A percentile compares a stretch with the other conserved stretches of the same genome.
These are phyloP conservation scores for Drosophila mercatorum DNA, from an alignment of 2,888 invertebrate species.

Conservation along the genomic window DNA sequence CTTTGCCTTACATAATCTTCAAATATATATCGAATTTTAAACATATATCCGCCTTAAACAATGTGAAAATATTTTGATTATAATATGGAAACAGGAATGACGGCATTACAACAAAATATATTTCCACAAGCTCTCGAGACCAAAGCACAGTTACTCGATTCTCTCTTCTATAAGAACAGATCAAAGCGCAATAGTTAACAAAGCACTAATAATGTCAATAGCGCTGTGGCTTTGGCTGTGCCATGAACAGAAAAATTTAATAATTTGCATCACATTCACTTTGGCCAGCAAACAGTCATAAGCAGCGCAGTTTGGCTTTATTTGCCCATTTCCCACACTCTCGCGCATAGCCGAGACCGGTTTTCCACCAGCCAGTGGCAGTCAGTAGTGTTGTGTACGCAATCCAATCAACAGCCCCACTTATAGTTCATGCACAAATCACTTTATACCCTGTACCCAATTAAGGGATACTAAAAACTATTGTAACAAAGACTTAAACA, in stretches of 20 bases:
- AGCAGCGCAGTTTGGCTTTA: slow-evolving; percentile 48
- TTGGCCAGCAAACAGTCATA: slow-evolving; percentile 50
- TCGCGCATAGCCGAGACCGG: slow-evolving; percentile 45
- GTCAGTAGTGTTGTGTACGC: slow-evolving; percentile 1
- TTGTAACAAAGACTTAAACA: background rate
- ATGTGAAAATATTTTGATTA: too few relatives aligned
- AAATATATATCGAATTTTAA: background rate
- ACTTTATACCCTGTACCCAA: slow-evolving; percentile 14
- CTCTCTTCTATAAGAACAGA: background rate
- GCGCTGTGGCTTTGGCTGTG: background rate
- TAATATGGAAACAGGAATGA: too few relatives aligned
- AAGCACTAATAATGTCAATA: slow-evolving; percentile 19
- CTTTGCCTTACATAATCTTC: background rate
- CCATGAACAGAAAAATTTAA: slow-evolving; percentile 26
- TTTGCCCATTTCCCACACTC: slow-evolving; percentile 67
- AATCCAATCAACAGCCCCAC: slow-evolving; percentile 41
- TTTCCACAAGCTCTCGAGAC: too few relatives aligned
- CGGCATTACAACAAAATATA: background rate
- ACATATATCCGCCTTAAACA: background rate
- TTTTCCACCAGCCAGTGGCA: slow-evolving; percentile 38
- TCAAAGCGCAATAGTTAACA: background rate
- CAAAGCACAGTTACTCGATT: background rate
- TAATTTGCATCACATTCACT: slow-evolving; percentile 68
- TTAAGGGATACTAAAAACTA: slow-evolving; percentile 3
- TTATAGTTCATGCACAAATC: slow-evolving; percentile 11